These are phyloP conservation scores for Grallaria varia DNA, from an alignment of 2,113 vertebrate species.

Conservation along the genomic window DNA sequence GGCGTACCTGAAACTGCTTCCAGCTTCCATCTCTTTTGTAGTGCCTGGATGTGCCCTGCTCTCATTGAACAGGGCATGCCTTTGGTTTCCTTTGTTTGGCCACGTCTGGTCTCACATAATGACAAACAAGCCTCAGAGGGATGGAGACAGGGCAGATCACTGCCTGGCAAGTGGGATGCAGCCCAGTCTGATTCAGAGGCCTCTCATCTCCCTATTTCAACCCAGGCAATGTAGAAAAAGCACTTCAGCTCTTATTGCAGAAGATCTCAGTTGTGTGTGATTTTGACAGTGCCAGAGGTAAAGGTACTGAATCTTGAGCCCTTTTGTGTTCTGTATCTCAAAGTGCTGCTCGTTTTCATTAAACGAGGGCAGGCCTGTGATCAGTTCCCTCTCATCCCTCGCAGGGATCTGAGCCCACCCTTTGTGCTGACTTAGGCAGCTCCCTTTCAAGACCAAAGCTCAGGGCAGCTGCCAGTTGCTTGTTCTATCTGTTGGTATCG, in stretches of 20 bases:
- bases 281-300: neutral
- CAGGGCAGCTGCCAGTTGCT: neutral
- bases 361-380: neutral
- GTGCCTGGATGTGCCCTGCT: neutral
- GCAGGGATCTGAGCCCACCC: neutral
- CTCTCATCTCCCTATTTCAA: neutral
- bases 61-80: neutral
- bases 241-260: neutral
- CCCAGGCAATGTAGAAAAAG: neutral
- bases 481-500: neutral
- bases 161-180: neutral
- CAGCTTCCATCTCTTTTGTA: neutral
- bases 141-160: neutral
- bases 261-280: neutral
- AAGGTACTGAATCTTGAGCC: neutral
- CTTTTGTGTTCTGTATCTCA: neutral
- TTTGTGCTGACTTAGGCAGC: neutral
- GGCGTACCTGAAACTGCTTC: neutral
- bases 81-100: neutral
- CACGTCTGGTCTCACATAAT: fast-evolving
- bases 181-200: neutral
- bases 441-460: neutral
- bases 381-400: neutral
- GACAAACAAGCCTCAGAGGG: neutral
- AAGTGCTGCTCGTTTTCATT: neutral